Percentiles rank a stretch among this genome's conserved stretches.
Conservation (phyloP, 2,888 invertebrate species). For the Agonum fuliginosum region DNA sequence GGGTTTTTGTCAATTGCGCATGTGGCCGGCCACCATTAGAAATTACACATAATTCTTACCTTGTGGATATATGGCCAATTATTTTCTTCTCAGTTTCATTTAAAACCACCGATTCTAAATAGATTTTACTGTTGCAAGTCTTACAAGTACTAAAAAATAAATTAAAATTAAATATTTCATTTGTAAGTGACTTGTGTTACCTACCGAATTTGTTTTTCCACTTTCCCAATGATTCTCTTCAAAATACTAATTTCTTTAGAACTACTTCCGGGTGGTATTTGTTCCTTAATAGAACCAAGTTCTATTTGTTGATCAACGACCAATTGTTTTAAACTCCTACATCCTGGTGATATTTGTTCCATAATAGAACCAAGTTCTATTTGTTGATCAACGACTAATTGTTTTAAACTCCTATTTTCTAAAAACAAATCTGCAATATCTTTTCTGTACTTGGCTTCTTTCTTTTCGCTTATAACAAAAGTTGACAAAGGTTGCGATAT, state of each 20-base stretch:
- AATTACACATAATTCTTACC: no score
- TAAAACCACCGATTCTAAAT: slow-evolving; percentile 12
- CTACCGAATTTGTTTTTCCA: slow-evolving; percentile 65
- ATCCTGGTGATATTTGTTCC: no score
- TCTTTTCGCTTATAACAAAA: slow-evolving; percentile 65
- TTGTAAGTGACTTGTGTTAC: no score
- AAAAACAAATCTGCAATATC: slow-evolving; percentile 64
- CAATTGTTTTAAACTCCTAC: no score
- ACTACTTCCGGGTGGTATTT: slow-evolving; percentile 55
- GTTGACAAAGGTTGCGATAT: slow-evolving; percentile 64
- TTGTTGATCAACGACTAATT: slow-evolving; percentile 41
- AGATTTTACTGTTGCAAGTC: not conserved
- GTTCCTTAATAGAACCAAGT: slow-evolving; percentile 51
- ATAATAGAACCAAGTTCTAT: no score
- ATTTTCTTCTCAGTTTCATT: slow-evolving; percentile 58
- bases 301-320: slow-evolving; percentile 54
- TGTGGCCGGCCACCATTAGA: no score
- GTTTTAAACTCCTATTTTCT: slow-evolving; percentile 64
- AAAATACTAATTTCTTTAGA: slow-evolving; percentile 64
- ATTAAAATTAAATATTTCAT: slow-evolving; percentile 18
- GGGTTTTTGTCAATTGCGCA: no score
- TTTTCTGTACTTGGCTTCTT: slow-evolving; percentile 64
- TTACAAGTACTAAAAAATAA: slow-evolving; percentile 9
- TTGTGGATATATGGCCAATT: slow-evolving; percentile 36
- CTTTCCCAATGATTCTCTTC: slow-evolving; percentile 68